Evolutionary conservation across 1,140 invertebrate genomes (phyloP), one percentile per base, ranked within the genome.

Genomic region (Aphidius gifuensis): DNA sequence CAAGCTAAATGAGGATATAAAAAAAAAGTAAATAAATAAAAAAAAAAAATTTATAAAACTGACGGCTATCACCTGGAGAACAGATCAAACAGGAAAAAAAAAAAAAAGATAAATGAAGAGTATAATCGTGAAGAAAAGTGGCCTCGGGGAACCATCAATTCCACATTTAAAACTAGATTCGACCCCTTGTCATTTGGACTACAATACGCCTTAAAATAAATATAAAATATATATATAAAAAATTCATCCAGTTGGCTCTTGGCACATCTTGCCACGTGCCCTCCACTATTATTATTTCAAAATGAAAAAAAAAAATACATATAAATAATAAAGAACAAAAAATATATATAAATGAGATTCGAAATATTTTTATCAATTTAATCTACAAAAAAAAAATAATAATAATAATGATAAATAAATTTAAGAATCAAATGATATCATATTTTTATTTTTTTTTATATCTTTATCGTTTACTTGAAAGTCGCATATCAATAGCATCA

Each of bases 101-200:
- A 49, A 49, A 49, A 11, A 11, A 6, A 49, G 16, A n/a, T 11
- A n/a, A n/a, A 9, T 49, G 47, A n/a, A 9, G 47, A 49, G 16
- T 49, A 11, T 9, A 49, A 11, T 16, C 47, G 23, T 32, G 2
- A 32, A 32, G 23, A 32, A 32, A 32, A 32, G 23, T 32, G 23
- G 23, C 23, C 23, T 32, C 4, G 4, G 23, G 23, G 4, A 3
- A 32, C 23, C 23, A 32, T 32, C 23, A 32, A 32, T 6, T 21
- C 39, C 7, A 7, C 16, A 21, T 66, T 72, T 69, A 66, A 74
- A 74, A 74, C 65, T 66, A 66, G 56, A 68, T 67, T 71, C 43
- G 67, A 68, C 71, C 71, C 74, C 68, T 59, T 72, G 71, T 74
- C 73, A 69, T 64, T 74, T 61, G 66, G 67, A 55, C 73, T 67